phyloP scores from a whole-genome alignment of 37 sponge, comb jelly and placozoan species.

The Aplysina aerophoba region DNA sequence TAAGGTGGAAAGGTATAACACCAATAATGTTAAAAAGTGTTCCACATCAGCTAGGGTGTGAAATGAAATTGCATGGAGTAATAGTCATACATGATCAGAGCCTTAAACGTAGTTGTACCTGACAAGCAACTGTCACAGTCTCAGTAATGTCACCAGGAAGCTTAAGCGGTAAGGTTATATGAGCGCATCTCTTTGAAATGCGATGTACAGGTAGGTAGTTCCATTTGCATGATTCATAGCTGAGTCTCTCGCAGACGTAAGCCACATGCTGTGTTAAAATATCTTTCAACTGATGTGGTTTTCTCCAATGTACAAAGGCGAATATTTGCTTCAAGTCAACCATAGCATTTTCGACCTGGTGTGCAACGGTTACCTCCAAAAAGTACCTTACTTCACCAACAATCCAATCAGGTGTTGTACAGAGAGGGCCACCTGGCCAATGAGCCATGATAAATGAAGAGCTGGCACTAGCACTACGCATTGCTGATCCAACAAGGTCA shows the following conservation, averaged over 20 bases:
- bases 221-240: slow-evolving; percentile 7
- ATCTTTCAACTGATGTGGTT: slow-evolving; percentile 28
- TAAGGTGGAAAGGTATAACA: too few relatives aligned
- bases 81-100: too few relatives aligned
- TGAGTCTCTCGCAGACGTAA: slow-evolving; percentile 1
- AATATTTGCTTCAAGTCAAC: too few relatives aligned
- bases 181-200: slow-evolving; percentile 38
- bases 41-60: too few relatives aligned
- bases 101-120: slow-evolving; percentile 17
- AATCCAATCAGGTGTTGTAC: not conserved
- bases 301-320: slow-evolving; percentile 50
- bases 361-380: not conserved
- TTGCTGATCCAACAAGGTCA: slow-evolving; percentile 46
- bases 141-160: slow-evolving; percentile 13
- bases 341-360: not conserved
- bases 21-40: too few relatives aligned
- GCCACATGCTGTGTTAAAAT: slow-evolving; percentile 47
- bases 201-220: slow-evolving; percentile 58
- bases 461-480: not conserved
- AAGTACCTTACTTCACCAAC: slow-evolving; percentile 46
- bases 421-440: slow-evolving; percentile 36
- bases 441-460: slow-evolving; percentile 45
- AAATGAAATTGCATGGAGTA: too few relatives aligned
- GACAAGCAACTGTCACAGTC: slow-evolving; percentile 45
- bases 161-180: not conserved